Evolutionary conservation across 2,888 invertebrate genomes (phyloP).

Genomic region (Drosophila affinis): DNA sequence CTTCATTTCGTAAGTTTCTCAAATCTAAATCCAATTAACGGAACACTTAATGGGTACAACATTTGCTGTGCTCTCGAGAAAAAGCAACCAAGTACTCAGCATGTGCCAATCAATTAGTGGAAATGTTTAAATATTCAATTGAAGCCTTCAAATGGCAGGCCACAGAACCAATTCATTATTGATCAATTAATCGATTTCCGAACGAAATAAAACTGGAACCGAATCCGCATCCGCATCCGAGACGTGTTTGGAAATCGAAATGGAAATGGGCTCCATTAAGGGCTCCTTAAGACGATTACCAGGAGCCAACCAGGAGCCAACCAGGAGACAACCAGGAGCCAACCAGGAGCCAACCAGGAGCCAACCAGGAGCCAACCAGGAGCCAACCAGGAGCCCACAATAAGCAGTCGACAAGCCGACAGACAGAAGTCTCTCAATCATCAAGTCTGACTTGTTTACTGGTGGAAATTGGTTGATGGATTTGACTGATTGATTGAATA

Average conservation of each 20-base stretch:
- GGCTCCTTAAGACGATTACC: neutral
- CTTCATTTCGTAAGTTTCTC: too few relatives aligned
- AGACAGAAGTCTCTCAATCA: slow-evolving; percentile 49
- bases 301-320: neutral
- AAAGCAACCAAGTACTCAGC: neutral
- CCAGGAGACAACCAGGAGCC: neutral
- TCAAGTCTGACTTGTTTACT: slow-evolving; percentile 65
- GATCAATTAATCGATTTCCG: neutral
- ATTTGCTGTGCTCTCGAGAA: too few relatives aligned
- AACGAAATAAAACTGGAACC: neutral
- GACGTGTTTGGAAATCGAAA: neutral
- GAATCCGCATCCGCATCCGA: neutral
- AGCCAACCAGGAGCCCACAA: too few relatives aligned
- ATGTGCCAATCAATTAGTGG: neutral
- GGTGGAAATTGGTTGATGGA: slow-evolving; percentile 69
- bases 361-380: too few relatives aligned
- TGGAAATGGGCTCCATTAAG: neutral
- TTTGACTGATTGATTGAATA: slow-evolving; percentile 75
- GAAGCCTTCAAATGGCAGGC: neutral
- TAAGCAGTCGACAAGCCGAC: neutral
- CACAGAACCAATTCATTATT: neutral
- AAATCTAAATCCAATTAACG: too few relatives aligned
- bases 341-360: neutral
- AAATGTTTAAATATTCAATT: slow-evolving; percentile 1
- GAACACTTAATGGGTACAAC: too few relatives aligned